Evolutionary conservation across 1,140 invertebrate genomes (phyloP), one percentile per base, ranked within the genome.

Genomic region (Calephelis virginiensis): DNA sequence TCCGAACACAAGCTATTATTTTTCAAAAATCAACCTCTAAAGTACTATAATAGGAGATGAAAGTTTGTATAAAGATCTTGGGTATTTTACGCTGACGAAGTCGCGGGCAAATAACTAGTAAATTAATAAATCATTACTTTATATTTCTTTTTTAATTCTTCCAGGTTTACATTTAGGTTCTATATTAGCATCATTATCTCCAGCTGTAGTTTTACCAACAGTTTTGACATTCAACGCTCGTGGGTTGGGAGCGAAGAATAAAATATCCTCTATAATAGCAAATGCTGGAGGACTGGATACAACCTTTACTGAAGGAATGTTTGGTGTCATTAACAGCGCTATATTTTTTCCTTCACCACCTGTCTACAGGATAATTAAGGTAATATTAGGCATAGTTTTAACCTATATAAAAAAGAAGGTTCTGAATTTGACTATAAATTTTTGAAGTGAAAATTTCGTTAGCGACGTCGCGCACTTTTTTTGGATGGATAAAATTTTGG

Each of bases 161-260:
- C 70, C 69, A 91, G 88, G 88, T 66, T 93, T 98, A 53, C 93
- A 98, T 67, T 92, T 98, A 11, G 97, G 96, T 71, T 94, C 96
- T 71, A 95, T 98, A 47, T 90, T 98, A 46, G 94, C 97, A 3
- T 97, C 98, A 6, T 97, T 99, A 9, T 98, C 97, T 0, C 97
- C 98, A 6, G 98, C 98, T 13, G 96, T 99, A 9, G 95, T 99
- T 5, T 97, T 99, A 10, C 97, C 98, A 0, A 96, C 95, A 68
- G 93, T 98, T 43, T 94, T 98, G 69, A 92, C 94, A 49, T 90
- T 99, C 10, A 93, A 95, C n/a, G 93, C 94, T 56, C 94, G 95
- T 82, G 96, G 97, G 7, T 95, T 97, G 76, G 98, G 98, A 1
- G 93, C 96, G 5, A 95, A 96, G 62, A 98, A 98, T 92, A 97